Percentiles rank a stretch among this genome's conserved stretches.
Conservation (phyloP, 2,888 invertebrate genomes). For the Belgica antarctica region DNA sequence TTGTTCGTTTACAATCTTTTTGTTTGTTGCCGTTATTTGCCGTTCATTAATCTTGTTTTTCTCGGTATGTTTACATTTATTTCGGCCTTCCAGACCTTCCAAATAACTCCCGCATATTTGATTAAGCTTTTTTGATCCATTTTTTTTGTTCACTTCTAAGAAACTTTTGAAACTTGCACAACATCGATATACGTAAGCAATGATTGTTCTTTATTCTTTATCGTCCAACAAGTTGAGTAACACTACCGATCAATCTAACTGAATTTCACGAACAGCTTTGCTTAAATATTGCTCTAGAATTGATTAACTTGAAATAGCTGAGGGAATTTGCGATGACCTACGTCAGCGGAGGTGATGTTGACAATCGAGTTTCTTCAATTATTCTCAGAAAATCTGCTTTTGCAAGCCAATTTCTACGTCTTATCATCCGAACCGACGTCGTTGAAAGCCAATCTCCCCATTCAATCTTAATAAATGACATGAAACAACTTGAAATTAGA, state of each 20-base stretch:
- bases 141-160: no score
- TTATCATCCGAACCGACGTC: no score
- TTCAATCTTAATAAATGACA: not conserved
- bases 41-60: no score
- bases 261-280: slow-evolving; percentile 10
- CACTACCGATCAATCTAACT: not conserved
- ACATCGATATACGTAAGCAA: slow-evolving; percentile 15
- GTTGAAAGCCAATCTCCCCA: not conserved
- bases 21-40: not conserved
- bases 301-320: no score
- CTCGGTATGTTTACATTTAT: no score
- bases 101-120: no score
- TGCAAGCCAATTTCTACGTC: no score
- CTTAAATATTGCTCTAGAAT: slow-evolving; percentile 17
- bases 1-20: not conserved
- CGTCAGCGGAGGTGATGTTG: no score
- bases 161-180: no score
- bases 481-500: slow-evolving; percentile 3
- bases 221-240: not conserved
- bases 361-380: not conserved
- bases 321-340: no score
- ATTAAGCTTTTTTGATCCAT: no score
- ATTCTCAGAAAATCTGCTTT: not conserved
- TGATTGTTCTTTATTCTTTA: not conserved
- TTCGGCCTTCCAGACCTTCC: no score